Evolutionary conservation across 2,113 vertebrate species (phyloP).

Genomic region (Zosterops borbonicus): DNA sequence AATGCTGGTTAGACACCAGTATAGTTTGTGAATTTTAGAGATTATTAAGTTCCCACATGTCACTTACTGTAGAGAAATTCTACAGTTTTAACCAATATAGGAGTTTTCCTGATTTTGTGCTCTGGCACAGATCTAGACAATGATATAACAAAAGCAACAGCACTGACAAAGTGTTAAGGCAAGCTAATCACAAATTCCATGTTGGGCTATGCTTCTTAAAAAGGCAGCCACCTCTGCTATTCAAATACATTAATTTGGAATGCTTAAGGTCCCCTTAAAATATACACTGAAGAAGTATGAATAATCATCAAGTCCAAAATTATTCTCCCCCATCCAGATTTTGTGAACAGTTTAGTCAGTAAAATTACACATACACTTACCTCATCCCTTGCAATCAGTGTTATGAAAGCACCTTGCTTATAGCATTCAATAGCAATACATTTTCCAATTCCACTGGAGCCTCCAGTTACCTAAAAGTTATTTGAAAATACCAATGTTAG

Average conservation of each 20-base stretch:
- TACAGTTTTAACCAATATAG: background rate
- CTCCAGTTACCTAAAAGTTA: slow-evolving; percentile 88
- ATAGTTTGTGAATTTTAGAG: background rate
- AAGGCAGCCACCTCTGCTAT: background rate
- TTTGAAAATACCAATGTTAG: slow-evolving; percentile 14
- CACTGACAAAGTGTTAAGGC: background rate
- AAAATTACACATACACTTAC: slow-evolving; percentile 69
- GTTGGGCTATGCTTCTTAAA: background rate
- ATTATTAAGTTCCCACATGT: background rate
- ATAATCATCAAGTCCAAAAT: background rate
- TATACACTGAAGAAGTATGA: background rate
- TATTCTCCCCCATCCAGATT: background rate
- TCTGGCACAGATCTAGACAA: background rate
- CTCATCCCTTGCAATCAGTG: slow-evolving; percentile 93
- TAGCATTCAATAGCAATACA: slow-evolving; percentile 93
- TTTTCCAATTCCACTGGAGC: slow-evolving; percentile 98
- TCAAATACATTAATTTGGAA: background rate
- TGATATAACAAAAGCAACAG: background rate
- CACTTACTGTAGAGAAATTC: background rate
- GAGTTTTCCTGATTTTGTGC: background rate
- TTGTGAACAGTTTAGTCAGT: background rate
- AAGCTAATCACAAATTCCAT: background rate
- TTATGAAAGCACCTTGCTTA: slow-evolving; percentile 95
- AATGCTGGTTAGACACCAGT: background rate
- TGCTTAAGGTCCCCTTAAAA: background rate